Conservation (phyloP, 2,888 invertebrate species). For the Drosophila lutescens region DNA sequence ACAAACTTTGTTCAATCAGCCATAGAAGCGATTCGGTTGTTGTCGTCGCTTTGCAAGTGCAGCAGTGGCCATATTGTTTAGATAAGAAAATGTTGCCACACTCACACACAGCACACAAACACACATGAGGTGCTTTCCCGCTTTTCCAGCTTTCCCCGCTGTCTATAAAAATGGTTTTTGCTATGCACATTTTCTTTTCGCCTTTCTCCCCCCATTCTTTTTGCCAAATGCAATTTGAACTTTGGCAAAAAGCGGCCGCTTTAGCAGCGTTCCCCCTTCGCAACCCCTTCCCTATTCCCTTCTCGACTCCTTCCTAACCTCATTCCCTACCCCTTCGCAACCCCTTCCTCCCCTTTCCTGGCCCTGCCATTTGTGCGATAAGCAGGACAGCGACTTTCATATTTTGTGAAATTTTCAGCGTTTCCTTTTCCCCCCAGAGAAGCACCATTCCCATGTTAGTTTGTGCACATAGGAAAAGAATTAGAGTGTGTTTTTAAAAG, state of each 20-base stretch:
- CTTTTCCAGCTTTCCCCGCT: conserved; percentile 44
- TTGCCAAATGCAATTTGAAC: conserved; percentile 73
- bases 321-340: neutral
- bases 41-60: conserved; percentile 39
- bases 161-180: conserved; percentile 51
- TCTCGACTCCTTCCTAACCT: neutral
- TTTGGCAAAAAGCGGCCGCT: conserved; percentile 54
- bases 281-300: neutral
- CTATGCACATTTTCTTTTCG: conserved; percentile 52
- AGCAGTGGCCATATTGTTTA: conserved; percentile 71
- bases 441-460: conserved; percentile 10
- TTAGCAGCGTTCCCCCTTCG: conserved; percentile 14
- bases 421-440: conserved; percentile 28
- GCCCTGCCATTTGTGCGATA: conserved; percentile 46
- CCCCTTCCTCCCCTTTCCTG: conserved; percentile 6
- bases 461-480: conserved; percentile 5
- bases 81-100: conserved; percentile 73
- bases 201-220: conserved; percentile 25
- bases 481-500: neutral
- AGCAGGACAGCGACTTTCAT: conserved; percentile 54
- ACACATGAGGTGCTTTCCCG: conserved; percentile 30
- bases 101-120: conserved; percentile 22
- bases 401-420: conserved; percentile 49
- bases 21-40: conserved; percentile 48
- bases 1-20: conserved; percentile 76